Conservation (phyloP, 1,140 invertebrate genomes). For the Chrysopa pallens region DNA sequence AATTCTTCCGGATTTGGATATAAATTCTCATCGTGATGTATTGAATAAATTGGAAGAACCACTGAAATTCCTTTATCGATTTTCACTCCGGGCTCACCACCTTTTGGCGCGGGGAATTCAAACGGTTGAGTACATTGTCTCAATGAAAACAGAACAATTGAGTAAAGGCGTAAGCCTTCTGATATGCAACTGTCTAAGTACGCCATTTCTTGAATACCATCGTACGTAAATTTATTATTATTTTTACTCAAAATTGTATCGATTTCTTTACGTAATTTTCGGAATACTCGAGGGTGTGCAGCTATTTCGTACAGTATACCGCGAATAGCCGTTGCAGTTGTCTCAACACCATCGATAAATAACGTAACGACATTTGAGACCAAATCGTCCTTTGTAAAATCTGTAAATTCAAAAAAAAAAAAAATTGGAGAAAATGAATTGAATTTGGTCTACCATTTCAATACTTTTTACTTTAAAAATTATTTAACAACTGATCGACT, state of each 20-base stretch:
- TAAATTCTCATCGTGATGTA: conserved; percentile 19
- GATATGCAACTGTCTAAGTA: conserved; percentile 28
- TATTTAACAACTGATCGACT: no score
- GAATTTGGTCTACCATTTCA: no score
- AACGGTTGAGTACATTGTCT: conserved; percentile 15
- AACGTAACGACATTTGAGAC: conserved; percentile 34
- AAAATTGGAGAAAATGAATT: no score
- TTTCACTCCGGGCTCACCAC: background rate
- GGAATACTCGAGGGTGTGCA: background rate
- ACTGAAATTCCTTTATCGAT: conserved; percentile 16
- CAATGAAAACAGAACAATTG: conserved; percentile 14
- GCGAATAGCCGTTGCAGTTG: conserved; percentile 13
- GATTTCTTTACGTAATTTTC: conserved; percentile 33
- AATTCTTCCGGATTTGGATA: conserved; percentile 35
- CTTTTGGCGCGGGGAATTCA: conserved; percentile 8
- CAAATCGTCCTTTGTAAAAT: conserved; percentile 39
- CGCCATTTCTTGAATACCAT: conserved; percentile 29
- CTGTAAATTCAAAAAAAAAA: no score
- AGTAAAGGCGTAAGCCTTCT: conserved; percentile 18
- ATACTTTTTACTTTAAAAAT: no score
- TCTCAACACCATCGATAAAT: conserved; percentile 40
- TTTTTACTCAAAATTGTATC: conserved; percentile 20
- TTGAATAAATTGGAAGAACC: conserved; percentile 11
- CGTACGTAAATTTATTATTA: conserved; percentile 27
- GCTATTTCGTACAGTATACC: conserved; percentile 3